Conservation (phyloP, 2,113 vertebrate genomes). For the Bubalus kerabau region DNA sequence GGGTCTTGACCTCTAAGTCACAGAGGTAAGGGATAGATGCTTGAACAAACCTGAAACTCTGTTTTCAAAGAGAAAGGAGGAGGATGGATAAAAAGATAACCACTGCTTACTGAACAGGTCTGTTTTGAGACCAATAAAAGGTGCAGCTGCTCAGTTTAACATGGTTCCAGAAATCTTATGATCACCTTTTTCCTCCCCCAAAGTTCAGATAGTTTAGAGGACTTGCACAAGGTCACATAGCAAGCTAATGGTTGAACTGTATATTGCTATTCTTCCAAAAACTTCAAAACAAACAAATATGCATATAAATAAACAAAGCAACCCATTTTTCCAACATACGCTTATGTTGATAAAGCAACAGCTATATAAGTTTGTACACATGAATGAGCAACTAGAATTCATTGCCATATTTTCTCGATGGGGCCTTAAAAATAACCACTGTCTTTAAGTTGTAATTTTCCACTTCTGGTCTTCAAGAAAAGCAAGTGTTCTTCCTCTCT, state of each 20-base stretch:
- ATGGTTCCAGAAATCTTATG: background rate
- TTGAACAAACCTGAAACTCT: background rate
- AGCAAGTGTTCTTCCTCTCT: background rate
- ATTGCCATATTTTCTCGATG: background rate
- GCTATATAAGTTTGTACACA: slow-evolving; percentile 13
- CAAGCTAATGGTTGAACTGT: background rate
- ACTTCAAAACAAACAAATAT: background rate
- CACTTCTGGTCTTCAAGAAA: background rate
- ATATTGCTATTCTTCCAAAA: background rate
- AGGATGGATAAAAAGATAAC: background rate
- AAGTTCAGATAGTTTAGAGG: background rate
- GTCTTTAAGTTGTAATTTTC: slow-evolving; percentile 42
- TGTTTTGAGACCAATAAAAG: background rate
- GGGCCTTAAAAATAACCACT: slow-evolving; percentile 36
- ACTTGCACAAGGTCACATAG: background rate
- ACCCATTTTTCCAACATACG: slow-evolving; percentile 21
- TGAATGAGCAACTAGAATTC: slow-evolving; percentile 27
- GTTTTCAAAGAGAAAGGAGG: background rate
- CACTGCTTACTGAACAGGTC: background rate
- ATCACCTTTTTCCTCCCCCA: background rate
- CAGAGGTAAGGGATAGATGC: background rate
- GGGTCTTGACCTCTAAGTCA: background rate
- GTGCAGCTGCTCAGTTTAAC: background rate
- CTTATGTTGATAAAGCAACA: slow-evolving; percentile 51
- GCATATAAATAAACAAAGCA: slow-evolving; percentile 19